phyloP scores from a whole-genome alignment of 2,797 vertebrate genomes.

The Myotis vivesi region DNA sequence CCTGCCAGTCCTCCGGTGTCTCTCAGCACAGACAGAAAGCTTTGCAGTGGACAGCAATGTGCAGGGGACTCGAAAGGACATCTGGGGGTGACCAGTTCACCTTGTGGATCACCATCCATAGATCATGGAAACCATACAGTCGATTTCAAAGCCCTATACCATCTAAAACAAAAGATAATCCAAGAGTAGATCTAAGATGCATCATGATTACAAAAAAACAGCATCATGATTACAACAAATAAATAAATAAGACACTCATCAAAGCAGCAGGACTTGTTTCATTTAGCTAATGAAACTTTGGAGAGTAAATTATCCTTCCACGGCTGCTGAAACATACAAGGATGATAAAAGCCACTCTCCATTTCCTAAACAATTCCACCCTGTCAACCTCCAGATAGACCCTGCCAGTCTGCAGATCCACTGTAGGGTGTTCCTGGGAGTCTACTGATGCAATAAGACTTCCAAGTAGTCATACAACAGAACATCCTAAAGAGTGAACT shows the following conservation, averaged over 20 bases:
- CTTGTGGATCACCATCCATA: background rate
- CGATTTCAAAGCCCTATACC: background rate
- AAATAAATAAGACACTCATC: background rate
- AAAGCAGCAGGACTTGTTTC: slow-evolving; percentile 23
- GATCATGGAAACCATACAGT: background rate
- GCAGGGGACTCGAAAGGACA: background rate
- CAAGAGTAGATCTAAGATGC: background rate
- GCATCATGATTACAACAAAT: too few relatives aligned
- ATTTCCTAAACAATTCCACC: background rate
- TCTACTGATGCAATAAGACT: background rate
- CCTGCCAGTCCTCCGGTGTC: background rate
- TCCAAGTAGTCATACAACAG: background rate
- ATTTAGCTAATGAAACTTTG: slow-evolving; percentile 60
- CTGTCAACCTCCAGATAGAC: background rate
- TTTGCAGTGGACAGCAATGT: background rate
- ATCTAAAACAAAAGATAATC: slow-evolving; percentile 1
- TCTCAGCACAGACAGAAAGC: background rate
- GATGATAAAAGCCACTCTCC: background rate
- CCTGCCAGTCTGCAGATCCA: background rate
- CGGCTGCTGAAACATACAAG: slow-evolving; percentile 1
- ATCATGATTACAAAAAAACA: background rate
- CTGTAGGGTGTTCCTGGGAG: background rate
- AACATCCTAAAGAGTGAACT: background rate
- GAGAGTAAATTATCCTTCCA: background rate
- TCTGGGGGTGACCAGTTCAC: background rate